A percentile compares a stretch with the other conserved stretches of the same genome.
Conservation (phyloP, 2,113 vertebrate species). For the Ursus arctos region DNA sequence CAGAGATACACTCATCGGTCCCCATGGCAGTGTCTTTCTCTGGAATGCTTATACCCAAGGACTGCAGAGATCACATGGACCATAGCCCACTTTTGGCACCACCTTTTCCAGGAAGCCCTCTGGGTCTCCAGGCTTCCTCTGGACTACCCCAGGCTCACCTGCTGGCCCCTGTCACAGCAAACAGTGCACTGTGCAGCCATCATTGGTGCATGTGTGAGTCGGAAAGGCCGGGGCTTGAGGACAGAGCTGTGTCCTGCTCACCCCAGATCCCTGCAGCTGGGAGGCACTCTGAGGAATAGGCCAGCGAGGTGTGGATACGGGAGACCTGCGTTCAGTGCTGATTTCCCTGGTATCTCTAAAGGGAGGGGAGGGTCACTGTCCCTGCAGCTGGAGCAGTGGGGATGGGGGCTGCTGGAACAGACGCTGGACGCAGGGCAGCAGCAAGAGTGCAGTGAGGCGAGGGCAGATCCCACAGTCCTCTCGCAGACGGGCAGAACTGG, state of each 20-base stretch:
- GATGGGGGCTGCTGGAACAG: neutral
- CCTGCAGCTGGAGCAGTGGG: slow-evolving; percentile 78
- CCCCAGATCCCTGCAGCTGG: neutral
- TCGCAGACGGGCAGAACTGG: slow-evolving; percentile 91
- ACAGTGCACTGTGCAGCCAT: neutral
- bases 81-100: neutral
- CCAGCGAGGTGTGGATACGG: neutral
- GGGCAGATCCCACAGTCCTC: slow-evolving; percentile 85
- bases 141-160: neutral
- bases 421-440: slow-evolving; percentile 89
- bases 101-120: neutral
- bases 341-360: slow-evolving; percentile 86
- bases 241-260: neutral
- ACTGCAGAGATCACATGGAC: neutral
- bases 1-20: neutral
- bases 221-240: neutral
- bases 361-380: slow-evolving; percentile 81
- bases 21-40: neutral
- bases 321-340: slow-evolving; percentile 90
- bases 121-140: neutral
- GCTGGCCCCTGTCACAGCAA: neutral
- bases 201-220: neutral
- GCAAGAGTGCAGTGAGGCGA: slow-evolving; percentile 76
- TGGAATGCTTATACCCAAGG: neutral
- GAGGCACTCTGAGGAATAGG: neutral